Evolutionary conservation across 35 echinoderm and acorn worm genomes (phyloP).

Genomic region (Hemicentrotus pulcherrimus): DNA sequence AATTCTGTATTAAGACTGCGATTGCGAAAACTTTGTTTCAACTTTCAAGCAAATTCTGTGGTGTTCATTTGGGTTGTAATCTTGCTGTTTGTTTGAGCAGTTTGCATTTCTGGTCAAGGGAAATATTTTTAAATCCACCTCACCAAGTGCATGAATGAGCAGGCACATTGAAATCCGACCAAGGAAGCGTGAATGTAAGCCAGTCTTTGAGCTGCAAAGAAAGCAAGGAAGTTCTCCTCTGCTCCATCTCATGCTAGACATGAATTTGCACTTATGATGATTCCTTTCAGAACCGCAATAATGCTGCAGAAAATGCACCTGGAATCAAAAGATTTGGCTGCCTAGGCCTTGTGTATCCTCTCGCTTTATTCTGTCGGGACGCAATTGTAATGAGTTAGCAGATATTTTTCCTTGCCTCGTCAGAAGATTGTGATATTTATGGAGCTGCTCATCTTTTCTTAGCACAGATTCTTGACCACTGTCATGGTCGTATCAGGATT

Average conservation of each 20-base stretch:
- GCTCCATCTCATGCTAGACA: conserved; percentile 21
- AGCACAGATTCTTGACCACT: neutral
- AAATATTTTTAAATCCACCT: neutral
- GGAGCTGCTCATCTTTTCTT: conserved; percentile 16
- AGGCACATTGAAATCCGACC: neutral
- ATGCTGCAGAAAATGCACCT: conserved; percentile 37
- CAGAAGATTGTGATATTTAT: neutral
- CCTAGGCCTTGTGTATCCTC: neutral
- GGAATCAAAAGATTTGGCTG: conserved; percentile 3
- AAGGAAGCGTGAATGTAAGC: neutral
- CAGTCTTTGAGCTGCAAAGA: neutral
- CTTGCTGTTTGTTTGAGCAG: neutral
- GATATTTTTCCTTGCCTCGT: neutral
- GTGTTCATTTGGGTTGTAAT: neutral
- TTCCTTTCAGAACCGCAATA: neutral
- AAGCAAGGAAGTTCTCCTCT: conserved; percentile 11
- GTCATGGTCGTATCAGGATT: neutral
- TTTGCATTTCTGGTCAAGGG: neutral
- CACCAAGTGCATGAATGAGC: neutral
- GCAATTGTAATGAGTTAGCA: neutral
- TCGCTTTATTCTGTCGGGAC: neutral
- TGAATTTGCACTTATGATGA: conserved; percentile 35
- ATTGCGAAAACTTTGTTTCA: no score
- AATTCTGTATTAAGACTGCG: no score
- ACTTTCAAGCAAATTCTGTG: no score